phyloP scores from a whole-genome alignment of 2,113 vertebrate genomes.

The Recurvirostra avosetta region DNA sequence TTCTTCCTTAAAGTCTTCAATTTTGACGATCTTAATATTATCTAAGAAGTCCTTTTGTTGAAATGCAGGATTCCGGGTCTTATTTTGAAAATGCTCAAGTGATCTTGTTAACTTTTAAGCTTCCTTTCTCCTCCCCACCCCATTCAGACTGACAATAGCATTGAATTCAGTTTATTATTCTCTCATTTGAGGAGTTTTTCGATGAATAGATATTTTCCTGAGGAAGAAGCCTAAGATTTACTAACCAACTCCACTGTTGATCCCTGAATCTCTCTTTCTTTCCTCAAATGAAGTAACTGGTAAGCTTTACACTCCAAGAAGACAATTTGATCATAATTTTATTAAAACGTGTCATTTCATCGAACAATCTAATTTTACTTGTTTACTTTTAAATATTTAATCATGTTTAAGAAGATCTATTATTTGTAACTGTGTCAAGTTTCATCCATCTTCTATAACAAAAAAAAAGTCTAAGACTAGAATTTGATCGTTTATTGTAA shows the following conservation, averaged over 20 bases:
- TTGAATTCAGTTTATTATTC: background rate
- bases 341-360: background rate
- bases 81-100: background rate
- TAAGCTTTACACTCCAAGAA: background rate
- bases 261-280: background rate
- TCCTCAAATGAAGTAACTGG: background rate
- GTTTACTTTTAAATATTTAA: background rate
- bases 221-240: background rate
- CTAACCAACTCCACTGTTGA: background rate
- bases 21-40: background rate
- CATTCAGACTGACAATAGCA: background rate
- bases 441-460: background rate
- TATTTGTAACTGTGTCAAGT: background rate
- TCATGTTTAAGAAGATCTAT: background rate
- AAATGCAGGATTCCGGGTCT: background rate
- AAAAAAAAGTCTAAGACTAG: background rate
- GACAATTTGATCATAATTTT: background rate
- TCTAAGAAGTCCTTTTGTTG: background rate
- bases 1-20: background rate
- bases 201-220: background rate
- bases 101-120: background rate
- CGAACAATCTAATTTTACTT: background rate
- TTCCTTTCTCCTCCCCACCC: background rate
- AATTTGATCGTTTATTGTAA: background rate
- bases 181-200: background rate